These are phyloP conservation scores for Triplophysa siluroides DNA, from an alignment of 2,113 vertebrate genomes.

Conservation along the genomic window DNA sequence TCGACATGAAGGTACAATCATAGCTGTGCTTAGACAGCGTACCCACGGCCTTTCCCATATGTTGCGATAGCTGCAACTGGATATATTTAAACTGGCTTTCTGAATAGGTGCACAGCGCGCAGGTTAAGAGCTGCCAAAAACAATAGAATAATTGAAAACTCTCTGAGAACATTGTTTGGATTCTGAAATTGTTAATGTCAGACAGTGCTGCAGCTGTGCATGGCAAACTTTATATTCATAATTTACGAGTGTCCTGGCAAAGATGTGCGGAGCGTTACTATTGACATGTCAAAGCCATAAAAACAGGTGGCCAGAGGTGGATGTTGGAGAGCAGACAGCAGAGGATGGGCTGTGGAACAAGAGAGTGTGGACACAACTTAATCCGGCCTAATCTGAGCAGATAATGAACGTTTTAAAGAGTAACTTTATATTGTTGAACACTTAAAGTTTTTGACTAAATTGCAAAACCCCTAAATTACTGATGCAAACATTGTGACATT, in stretches of 20 bases:
- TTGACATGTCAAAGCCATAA: constrained; percentile 20
- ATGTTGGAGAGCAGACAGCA: constrained; percentile 43
- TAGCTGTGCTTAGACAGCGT: background rate
- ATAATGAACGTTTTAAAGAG: constrained; percentile 37
- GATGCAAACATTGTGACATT: constrained; percentile 8
- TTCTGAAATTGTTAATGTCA: constrained; percentile 65
- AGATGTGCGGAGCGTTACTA: background rate
- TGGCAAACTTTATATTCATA: constrained; percentile 50
- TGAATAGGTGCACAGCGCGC: constrained; percentile 53
- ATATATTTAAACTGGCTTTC: constrained; percentile 72
- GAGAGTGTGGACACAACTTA: constrained; percentile 23
- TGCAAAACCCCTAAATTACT: constrained; percentile 10
- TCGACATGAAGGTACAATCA: constrained; percentile 5
- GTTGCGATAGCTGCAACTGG: constrained; percentile 61
- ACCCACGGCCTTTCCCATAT: background rate
- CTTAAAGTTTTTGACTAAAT: background rate
- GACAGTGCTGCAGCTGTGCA: constrained; percentile 68
- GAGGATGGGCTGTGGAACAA: constrained; percentile 27
- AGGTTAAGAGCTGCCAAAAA: constrained; percentile 60
- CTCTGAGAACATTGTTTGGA: constrained; percentile 47
- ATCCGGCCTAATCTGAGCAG: constrained; percentile 1
- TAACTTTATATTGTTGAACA: constrained; percentile 14
- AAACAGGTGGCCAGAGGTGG: constrained; percentile 55
- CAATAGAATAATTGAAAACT: constrained; percentile 67
- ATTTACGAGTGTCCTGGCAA: constrained; percentile 58